Evolutionary conservation across 92 coral and sea anemone species (phyloP), one percentile per base, ranked within the genome.

Genomic region (Hydrozoanthus gracilis): DNA sequence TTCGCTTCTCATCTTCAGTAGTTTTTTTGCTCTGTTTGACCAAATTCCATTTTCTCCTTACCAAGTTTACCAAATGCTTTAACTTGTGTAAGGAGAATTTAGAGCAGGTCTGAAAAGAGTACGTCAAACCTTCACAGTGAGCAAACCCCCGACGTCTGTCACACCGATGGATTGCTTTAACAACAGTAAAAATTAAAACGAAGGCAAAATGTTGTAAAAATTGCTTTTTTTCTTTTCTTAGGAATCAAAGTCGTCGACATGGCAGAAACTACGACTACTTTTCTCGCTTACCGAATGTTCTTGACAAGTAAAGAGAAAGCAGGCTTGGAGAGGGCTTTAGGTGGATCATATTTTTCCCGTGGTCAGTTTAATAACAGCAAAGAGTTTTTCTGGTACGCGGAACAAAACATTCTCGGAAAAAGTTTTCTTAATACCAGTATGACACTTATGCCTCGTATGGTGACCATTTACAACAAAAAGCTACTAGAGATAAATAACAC

Each of bases 311-410:
- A 93, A 60, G 96, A 93, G 67, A 91, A 62, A 69, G 88, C 90
- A 0, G 94, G 94, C 5, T 71, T 93, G 15, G 96, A 93, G 64
- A 87, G 94, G 11, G 94, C 94, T 7, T 86, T 91, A 9, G 96
- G 96, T 0, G 91, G 96, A 0, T 89, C 92, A 16, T 93, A 71
- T 71, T 93, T 91, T 82, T 79, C 87, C 14, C 88, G 87, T 6
- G 96, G 96, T 13, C 64, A 67, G 8, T 93, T 91, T 72, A 69
- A 75, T 44, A 58, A 71, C 11, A 91, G 88, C 11, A 61, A 76
- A 17, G 94, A 93, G 12, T 69, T 93, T 9, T 76, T 93, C 13
- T 83, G 79, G 87, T 93, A 86, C 60, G 91, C 91, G 3, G 61
- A 91, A 74, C 85, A 91, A 48, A 77, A 83, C 44, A 15, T 86